Conservation (phyloP, 1,140 invertebrate genomes). For the Platyura marginata region DNA sequence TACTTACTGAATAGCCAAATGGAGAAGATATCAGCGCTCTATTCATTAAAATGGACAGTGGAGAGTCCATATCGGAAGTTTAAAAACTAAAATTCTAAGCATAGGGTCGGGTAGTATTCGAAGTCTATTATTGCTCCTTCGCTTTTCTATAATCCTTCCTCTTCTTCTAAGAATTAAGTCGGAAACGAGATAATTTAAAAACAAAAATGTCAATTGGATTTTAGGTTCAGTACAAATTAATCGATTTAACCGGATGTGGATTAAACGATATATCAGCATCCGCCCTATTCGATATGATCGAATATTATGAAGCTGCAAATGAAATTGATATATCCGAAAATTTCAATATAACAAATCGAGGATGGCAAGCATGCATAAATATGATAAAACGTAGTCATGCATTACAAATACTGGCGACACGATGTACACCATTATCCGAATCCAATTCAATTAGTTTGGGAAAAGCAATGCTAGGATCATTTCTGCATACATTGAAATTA, state of each 20-base stretch:
- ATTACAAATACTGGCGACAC: conserved; percentile 17
- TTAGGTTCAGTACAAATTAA: conserved; percentile 21
- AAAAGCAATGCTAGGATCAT: conserved; percentile 29
- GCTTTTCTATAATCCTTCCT: not conserved
- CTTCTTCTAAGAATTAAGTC: too few species aligned
- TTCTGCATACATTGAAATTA: conserved; percentile 49
- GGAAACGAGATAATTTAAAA: too few species aligned
- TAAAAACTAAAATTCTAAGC: too few species aligned
- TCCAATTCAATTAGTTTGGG: conserved; percentile 18
- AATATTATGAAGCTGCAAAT: conserved; percentile 71
- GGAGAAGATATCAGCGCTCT: too few species aligned
- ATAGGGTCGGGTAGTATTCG: too few species aligned
- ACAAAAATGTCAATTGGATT: too few species aligned
- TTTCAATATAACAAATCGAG: conserved; percentile 40
- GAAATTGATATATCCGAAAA: conserved; percentile 63
- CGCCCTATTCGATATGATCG: conserved; percentile 78
- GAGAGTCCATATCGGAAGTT: too few species aligned
- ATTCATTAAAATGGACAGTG: too few species aligned
- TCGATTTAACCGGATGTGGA: conserved; percentile 19
- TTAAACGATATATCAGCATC: conserved; percentile 17
- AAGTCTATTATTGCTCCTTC: too few species aligned
- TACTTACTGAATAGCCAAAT: too few species aligned
- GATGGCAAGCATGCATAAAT: conserved; percentile 42
- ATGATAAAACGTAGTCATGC: conserved; percentile 20
- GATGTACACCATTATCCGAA: conserved; percentile 21